Evolutionary conservation across 1,140 invertebrate genomes (phyloP).

Genomic region (Acyrthosiphon pisum): DNA sequence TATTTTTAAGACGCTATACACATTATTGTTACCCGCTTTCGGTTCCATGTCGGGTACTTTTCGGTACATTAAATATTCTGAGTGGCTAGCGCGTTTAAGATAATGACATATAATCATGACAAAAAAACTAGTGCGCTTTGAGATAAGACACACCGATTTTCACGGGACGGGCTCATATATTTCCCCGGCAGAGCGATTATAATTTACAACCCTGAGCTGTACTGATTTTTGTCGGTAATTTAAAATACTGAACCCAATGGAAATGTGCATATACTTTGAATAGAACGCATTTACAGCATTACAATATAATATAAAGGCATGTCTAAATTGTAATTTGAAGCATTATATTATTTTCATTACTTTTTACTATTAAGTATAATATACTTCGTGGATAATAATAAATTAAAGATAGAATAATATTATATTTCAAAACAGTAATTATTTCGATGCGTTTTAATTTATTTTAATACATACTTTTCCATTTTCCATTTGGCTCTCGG

Average conservation of each 20-base stretch:
- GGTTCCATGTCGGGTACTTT: neutral
- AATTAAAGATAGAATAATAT: neutral
- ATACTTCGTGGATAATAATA: neutral
- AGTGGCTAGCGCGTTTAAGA: constrained; percentile 24
- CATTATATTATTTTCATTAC: too few species aligned
- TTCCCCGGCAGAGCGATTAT: neutral
- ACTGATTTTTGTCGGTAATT: neutral
- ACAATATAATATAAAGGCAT: neutral
- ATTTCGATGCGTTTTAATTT: neutral
- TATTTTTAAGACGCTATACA: neutral
- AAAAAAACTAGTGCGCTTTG: constrained; percentile 7
- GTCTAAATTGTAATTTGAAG: neutral
- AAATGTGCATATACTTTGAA: neutral
- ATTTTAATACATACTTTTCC: neutral
- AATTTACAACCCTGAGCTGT: neutral
- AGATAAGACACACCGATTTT: constrained; percentile 3
- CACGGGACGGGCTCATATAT: neutral
- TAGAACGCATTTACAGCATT: neutral
- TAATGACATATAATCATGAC: constrained; percentile 7
- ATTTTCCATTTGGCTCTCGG: neutral
- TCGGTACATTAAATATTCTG: constrained; percentile 19
- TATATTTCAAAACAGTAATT: neutral
- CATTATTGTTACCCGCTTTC: neutral
- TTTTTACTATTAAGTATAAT: too few species aligned
- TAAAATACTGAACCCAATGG: neutral